Conservation (phyloP, 2,113 vertebrate species). For the Ammospiza caudacuta region DNA sequence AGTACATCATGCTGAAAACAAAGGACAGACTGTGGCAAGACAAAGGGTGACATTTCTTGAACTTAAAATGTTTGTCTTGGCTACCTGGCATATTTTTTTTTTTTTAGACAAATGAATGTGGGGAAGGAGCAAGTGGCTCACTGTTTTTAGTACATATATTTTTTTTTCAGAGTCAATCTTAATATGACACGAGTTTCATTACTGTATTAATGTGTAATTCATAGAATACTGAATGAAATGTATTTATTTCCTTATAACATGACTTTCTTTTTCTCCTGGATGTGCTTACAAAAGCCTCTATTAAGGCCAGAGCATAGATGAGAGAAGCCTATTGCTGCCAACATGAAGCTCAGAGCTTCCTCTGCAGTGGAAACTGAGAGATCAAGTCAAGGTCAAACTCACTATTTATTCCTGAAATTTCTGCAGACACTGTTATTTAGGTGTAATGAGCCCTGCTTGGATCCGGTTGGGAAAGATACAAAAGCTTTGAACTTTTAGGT, state of each 20-base stretch:
- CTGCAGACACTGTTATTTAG: constrained; percentile 62
- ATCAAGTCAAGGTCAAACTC: constrained; percentile 59
- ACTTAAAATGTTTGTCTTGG: not conserved
- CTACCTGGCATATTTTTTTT: not conserved
- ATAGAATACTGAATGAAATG: not conserved
- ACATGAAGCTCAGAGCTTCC: constrained; percentile 48
- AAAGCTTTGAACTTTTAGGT: constrained; percentile 42
- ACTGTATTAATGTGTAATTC: not conserved
- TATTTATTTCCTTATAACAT: not conserved
- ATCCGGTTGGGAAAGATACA: constrained; percentile 35
- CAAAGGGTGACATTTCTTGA: not conserved
- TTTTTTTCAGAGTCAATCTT: not conserved
- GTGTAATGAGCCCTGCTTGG: constrained; percentile 59
- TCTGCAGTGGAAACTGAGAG: constrained; percentile 46
- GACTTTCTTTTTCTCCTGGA: not conserved
- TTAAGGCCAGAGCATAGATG: not conserved
- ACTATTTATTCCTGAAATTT: constrained; percentile 63
- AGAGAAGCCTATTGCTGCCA: not conserved
- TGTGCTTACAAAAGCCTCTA: not conserved
- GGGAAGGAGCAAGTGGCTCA: not conserved
- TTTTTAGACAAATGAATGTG: not conserved
- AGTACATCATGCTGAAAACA: not conserved
- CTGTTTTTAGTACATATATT: not conserved
- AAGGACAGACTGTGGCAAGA: not conserved
- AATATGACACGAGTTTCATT: not conserved